Conservation (phyloP, 2,113 vertebrate species). For the Microcebus ravelobensis region DNA sequence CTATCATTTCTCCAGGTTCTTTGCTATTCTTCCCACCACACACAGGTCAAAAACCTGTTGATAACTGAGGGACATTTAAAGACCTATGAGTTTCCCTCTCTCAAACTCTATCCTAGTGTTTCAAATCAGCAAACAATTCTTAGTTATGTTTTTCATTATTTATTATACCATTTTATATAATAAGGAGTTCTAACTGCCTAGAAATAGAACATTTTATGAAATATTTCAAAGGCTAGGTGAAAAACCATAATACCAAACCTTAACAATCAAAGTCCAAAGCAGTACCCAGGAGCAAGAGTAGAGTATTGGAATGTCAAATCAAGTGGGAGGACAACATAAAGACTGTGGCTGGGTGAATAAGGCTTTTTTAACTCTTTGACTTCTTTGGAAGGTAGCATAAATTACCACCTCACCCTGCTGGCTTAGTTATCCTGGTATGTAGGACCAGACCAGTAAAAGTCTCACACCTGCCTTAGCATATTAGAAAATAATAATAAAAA, state of each 20-base stretch:
- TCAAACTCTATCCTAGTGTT: background rate
- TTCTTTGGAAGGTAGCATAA: background rate
- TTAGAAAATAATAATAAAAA: background rate
- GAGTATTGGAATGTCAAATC: background rate
- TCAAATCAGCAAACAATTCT: slow-evolving; percentile 19
- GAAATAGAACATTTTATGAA: background rate
- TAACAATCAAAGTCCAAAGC: background rate
- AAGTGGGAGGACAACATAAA: background rate
- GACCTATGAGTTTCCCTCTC: background rate
- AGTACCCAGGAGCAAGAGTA: background rate
- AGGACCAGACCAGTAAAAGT: background rate
- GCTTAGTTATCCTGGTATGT: too few relatives aligned
- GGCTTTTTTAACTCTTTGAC: background rate
- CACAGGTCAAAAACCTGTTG: background rate
- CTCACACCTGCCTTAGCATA: background rate
- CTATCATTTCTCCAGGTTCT: background rate
- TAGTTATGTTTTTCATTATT: background rate
- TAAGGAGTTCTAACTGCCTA: background rate
- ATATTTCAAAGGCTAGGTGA: background rate
- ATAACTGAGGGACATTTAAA: background rate
- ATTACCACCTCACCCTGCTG: background rate
- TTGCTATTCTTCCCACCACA: background rate
- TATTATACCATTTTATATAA: background rate
- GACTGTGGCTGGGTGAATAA: background rate
- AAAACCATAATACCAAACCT: background rate